phyloP scores from a whole-genome alignment of 2,797 vertebrate genomes.

The Rousettus madagascariensis region DNA sequence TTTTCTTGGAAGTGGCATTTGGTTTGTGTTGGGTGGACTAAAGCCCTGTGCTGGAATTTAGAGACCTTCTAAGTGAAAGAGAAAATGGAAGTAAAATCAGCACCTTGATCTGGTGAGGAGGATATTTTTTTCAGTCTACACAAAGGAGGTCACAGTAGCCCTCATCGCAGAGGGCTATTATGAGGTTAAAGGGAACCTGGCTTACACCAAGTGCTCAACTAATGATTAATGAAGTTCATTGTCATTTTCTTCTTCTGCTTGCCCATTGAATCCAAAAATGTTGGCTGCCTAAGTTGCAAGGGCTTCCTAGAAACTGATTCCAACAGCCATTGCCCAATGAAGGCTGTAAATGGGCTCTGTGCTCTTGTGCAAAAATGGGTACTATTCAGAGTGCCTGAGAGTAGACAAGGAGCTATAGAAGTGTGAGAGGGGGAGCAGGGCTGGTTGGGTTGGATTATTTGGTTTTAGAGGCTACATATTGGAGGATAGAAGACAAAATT shows the following conservation, averaged over 20 bases:
- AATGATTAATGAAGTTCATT: background rate
- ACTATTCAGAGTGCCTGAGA: background rate
- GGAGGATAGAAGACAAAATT: background rate
- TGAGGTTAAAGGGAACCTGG: background rate
- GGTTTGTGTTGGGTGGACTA: constrained; percentile 11
- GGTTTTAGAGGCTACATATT: background rate
- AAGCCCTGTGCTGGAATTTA: background rate
- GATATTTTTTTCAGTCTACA: background rate
- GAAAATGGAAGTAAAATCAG: background rate
- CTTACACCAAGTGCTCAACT: background rate
- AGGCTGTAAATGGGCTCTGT: background rate
- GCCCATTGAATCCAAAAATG: background rate
- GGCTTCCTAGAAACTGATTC: background rate
- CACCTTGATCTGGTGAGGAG: background rate
- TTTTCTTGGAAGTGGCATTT: constrained; percentile 17
- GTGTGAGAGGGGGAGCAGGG: background rate
- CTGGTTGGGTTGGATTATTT: background rate
- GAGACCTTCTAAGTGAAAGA: background rate
- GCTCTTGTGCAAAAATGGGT: background rate
- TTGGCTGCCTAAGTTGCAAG: background rate
- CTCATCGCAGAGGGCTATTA: background rate
- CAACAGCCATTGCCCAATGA: background rate
- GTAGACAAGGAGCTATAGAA: background rate
- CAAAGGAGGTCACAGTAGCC: background rate
- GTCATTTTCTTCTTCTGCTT: background rate